These are phyloP conservation scores for Aphaenogaster rudis DNA, from an alignment of 1,140 invertebrate species.

Conservation along the genomic window DNA sequence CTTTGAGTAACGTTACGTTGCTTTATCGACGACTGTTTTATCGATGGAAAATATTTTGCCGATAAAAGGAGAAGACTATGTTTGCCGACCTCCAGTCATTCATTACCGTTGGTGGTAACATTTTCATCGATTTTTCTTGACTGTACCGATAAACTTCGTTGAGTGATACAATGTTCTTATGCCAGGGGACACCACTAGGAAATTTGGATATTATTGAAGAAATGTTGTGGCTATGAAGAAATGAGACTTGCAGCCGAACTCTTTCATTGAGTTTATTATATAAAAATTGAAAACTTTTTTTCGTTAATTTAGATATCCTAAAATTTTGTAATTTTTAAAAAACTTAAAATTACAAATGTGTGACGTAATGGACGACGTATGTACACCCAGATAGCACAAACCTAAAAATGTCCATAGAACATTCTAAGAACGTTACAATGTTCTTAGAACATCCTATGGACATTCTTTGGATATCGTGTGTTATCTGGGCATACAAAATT, in stretches of 20 bases:
- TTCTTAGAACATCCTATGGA: no score
- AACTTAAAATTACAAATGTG: neutral
- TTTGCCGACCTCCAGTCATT: conserved; percentile 7
- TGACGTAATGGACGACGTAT: neutral
- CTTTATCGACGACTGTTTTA: conserved; percentile 36
- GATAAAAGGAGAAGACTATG: neutral
- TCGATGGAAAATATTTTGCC: neutral
- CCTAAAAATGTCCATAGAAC: no score
- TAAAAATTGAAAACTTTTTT: neutral
- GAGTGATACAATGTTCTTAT: conserved; percentile 12
- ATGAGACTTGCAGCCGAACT: neutral
- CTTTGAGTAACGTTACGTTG: neutral
- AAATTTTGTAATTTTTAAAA: neutral
- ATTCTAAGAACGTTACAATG: no score
- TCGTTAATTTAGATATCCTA: neutral
- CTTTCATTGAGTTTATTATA: neutral
- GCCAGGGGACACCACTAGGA: conserved; percentile 68
- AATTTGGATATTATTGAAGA: neutral
- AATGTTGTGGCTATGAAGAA: neutral
- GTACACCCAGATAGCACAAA: no score
- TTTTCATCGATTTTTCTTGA: conserved; percentile 65
- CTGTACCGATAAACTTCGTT: neutral
- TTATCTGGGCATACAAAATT: no score
- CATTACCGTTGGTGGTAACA: conserved; percentile 27
- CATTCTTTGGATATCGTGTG: no score